Conservation (phyloP, 2,797 vertebrate genomes). For the Neoniphon sammara region DNA sequence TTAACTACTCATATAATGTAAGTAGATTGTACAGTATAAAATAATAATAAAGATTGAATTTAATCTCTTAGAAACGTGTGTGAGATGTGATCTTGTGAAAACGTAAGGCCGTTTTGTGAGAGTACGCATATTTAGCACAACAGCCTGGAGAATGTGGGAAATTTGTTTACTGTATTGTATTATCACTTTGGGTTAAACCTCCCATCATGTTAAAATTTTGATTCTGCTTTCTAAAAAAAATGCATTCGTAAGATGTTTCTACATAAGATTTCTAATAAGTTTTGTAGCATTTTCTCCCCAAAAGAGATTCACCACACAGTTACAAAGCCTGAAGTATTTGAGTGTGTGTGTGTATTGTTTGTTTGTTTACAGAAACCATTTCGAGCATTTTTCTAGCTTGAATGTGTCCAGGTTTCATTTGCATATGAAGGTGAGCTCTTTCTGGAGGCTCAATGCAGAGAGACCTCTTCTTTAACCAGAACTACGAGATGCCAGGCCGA, state of each 20-base stretch:
- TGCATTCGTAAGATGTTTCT: too few species aligned
- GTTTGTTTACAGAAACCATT: background rate
- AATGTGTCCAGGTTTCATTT: slow-evolving; percentile 68
- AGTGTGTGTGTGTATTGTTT: background rate
- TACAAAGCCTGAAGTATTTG: slow-evolving; percentile 4
- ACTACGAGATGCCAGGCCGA: slow-evolving; percentile 44
- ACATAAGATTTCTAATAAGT: too few species aligned
- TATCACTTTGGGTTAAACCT: background rate
- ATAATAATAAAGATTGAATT: slow-evolving; percentile 66
- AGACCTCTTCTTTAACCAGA: slow-evolving; percentile 60
- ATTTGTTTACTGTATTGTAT: background rate
- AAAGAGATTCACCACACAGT: background rate
- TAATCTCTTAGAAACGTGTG: slow-evolving; percentile 39
- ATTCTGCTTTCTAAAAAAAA: background rate
- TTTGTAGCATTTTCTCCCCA: background rate
- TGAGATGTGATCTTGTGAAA: background rate
- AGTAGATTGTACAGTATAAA: slow-evolving; percentile 64
- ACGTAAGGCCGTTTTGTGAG: background rate
- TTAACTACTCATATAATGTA: slow-evolving; percentile 50
- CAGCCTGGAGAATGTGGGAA: background rate
- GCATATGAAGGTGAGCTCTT: slow-evolving; percentile 74
- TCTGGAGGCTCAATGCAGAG: slow-evolving; percentile 58
- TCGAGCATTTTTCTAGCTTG: slow-evolving; percentile 18
- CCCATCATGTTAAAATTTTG: background rate
- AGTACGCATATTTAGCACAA: too few species aligned